phyloP scores from a whole-genome alignment of 1,140 invertebrate species.

The Pygmarrhopalites habei region DNA sequence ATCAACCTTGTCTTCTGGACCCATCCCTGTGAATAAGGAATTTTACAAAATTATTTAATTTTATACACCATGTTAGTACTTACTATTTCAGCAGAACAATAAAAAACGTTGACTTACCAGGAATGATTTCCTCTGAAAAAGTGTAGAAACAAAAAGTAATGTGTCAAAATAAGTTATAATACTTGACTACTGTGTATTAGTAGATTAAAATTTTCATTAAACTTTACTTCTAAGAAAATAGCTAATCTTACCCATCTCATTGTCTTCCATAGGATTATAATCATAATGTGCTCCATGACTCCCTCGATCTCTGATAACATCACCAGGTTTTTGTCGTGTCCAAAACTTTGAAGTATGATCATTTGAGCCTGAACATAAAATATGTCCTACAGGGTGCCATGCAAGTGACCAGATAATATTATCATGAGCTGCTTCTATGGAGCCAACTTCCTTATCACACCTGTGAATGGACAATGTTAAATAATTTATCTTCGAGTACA shows the following conservation, averaged over 20 bases:
- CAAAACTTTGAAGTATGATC: slow-evolving; percentile 98
- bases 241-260: slow-evolving; percentile 61
- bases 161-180: no score
- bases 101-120: no score
- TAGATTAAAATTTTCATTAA: no score
- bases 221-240: no score
- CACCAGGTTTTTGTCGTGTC: slow-evolving; percentile 96
- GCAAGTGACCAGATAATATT: slow-evolving; percentile 97
- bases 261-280: slow-evolving; percentile 58
- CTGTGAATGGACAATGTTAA: slow-evolving; percentile 47
- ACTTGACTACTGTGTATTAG: no score
- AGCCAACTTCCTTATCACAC: slow-evolving; percentile 94
- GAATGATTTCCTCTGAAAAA: slow-evolving; percentile 67
- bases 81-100: no score
- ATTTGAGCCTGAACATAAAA: slow-evolving; percentile 95
- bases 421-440: slow-evolving; percentile 96
- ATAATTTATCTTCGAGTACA: not conserved
- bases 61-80: no score
- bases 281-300: slow-evolving; percentile 32
- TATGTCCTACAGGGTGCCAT: slow-evolving; percentile 99
- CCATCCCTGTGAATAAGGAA: no score
- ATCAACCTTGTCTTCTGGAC: slow-evolving; percentile 81
- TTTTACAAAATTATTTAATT: no score
- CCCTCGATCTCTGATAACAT: slow-evolving; percentile 88
- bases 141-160: not conserved